These are phyloP conservation scores for Meloidogyne chitwoodi DNA, from an alignment of 1,140 invertebrate genomes.

Conservation along the genomic window DNA sequence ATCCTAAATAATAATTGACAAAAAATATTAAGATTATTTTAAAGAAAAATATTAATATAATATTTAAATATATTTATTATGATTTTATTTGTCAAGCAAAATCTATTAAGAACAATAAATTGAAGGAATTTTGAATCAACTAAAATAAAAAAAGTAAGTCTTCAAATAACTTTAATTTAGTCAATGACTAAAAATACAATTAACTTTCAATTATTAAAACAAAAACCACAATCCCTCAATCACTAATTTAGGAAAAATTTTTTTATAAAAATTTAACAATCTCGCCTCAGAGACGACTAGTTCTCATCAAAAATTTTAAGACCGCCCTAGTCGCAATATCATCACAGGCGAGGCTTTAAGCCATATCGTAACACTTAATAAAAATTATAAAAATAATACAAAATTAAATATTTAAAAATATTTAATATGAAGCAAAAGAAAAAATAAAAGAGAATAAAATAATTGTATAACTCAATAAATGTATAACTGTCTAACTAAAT, in stretches of 20 bases:
- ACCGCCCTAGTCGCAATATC: neutral
- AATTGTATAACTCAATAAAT: neutral
- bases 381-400: neutral
- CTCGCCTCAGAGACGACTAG: neutral
- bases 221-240: too few species aligned
- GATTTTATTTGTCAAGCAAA: too few species aligned
- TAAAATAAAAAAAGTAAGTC: too few species aligned
- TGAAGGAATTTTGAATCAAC: too few species aligned
- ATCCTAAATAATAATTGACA: neutral
- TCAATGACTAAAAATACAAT: too few species aligned
- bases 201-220: too few species aligned
- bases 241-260: too few species aligned
- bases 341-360: neutral
- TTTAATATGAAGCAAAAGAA: neutral
- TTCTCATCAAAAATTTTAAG: neutral
- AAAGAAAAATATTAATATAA: too few species aligned
- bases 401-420: neutral
- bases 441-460: neutral
- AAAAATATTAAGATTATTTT: neutral
- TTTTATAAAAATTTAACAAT: neutral
- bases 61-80: too few species aligned
- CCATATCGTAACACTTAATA: neutral
- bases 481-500: neutral
- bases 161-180: too few species aligned
- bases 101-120: too few species aligned